Evolutionary conservation across 2,797 vertebrate genomes (phyloP).

Genomic region (Odontamblyopus rebecca): DNA sequence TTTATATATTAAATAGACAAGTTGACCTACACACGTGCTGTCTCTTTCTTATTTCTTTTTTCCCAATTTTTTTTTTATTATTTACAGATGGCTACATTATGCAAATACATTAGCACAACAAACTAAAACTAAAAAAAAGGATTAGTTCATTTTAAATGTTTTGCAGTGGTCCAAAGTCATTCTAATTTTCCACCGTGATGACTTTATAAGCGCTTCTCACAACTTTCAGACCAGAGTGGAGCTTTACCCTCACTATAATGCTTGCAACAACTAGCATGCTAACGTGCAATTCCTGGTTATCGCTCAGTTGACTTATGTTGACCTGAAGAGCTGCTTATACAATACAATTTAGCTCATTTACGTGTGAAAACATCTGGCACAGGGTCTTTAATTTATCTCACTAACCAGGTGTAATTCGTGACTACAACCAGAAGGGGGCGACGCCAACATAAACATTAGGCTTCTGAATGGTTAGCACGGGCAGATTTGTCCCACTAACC

Average conservation of each 20-base stretch:
- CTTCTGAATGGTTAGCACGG: too few species aligned
- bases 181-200: too few species aligned
- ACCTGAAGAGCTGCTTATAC: too few species aligned
- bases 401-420: background rate
- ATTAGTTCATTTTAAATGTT: too few species aligned
- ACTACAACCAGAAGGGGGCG: background rate
- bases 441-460: background rate
- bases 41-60: background rate
- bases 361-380: background rate
- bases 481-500: background rate
- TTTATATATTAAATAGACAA: conserved; percentile 91
- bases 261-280: too few species aligned
- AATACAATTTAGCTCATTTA: too few species aligned
- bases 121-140: background rate
- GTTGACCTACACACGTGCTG: conserved; percentile 77
- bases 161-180: too few species aligned
- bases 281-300: too few species aligned
- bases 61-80: background rate
- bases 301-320: too few species aligned
- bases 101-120: background rate
- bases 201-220: too few species aligned
- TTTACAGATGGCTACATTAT: background rate
- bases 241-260: too few species aligned
- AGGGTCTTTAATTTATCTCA: background rate
- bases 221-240: too few species aligned